A percentile compares a stretch with the other conserved stretches of the same genome.
phyloP scores from a whole-genome alignment of 1,140 invertebrate genomes.

The Drosophila baimaii region DNA sequence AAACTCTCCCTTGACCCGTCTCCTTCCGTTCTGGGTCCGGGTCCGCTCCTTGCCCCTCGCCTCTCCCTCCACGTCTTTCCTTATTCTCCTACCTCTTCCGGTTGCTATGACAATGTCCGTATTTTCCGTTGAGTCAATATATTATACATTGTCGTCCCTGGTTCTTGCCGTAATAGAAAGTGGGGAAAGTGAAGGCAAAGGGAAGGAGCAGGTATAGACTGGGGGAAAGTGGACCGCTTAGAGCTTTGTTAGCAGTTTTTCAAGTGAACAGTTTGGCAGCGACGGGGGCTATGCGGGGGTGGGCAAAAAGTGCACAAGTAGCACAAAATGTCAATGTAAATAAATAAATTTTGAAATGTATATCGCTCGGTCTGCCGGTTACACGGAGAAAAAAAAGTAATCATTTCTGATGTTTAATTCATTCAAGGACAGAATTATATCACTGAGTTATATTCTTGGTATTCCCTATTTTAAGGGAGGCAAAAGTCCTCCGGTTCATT shows the following conservation, averaged over 20 bases:
- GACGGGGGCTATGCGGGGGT: neutral
- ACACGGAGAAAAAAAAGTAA: slow-evolving; percentile 10
- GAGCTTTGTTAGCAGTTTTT: slow-evolving; percentile 79
- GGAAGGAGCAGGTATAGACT: slow-evolving; percentile 9
- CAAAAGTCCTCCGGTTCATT: too few species aligned
- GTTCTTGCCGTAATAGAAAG: slow-evolving; percentile 33
- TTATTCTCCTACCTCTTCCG: slow-evolving; percentile 58
- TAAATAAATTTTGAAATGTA: slow-evolving; percentile 81
- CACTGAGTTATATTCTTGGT: too few species aligned
- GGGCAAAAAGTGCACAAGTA: slow-evolving; percentile 74
- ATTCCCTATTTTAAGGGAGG: too few species aligned
- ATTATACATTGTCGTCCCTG: slow-evolving; percentile 76
- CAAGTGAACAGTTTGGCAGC: slow-evolving; percentile 51
- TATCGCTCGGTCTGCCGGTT: slow-evolving; percentile 48
- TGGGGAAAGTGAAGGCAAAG: neutral
- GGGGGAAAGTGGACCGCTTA: slow-evolving; percentile 67
- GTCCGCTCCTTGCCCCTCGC: slow-evolving; percentile 9
- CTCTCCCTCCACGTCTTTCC: slow-evolving; percentile 13
- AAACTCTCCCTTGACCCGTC: slow-evolving; percentile 76
- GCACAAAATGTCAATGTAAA: slow-evolving; percentile 82
- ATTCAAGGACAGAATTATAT: too few species aligned
- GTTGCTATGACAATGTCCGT: slow-evolving; percentile 77
- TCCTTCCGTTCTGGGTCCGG: slow-evolving; percentile 58
- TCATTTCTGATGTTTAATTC: too few species aligned
- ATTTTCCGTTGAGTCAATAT: slow-evolving; percentile 81